These are phyloP conservation scores for Dromas ardeola DNA, from an alignment of 2,113 vertebrate species.

Conservation along the genomic window DNA sequence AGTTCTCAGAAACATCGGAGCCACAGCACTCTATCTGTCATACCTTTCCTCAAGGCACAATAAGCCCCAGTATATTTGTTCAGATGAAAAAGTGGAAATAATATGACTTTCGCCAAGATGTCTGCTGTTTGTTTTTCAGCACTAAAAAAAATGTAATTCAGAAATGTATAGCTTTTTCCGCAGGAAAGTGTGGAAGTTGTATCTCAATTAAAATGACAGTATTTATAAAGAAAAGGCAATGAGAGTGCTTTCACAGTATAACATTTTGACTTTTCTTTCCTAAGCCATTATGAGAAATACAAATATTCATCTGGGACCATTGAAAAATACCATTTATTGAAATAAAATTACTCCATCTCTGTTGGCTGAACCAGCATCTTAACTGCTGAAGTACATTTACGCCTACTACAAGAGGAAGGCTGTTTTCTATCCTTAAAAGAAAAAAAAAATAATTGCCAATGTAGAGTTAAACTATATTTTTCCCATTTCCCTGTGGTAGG, in stretches of 20 bases:
- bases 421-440: background rate
- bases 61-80: background rate
- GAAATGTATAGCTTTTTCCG: background rate
- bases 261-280: constrained; percentile 7
- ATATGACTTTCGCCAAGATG: background rate
- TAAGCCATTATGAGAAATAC: background rate
- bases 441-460: background rate
- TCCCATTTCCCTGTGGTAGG: background rate
- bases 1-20: background rate
- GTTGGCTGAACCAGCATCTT: background rate
- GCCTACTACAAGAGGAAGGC: background rate
- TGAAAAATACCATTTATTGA: constrained; percentile 11
- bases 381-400: background rate
- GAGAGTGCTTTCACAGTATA: background rate
- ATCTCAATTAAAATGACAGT: background rate
- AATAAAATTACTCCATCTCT: background rate
- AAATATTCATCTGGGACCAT: background rate
- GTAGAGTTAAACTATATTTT: background rate
- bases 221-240: constrained; percentile 8
- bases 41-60: background rate
- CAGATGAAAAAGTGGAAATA: background rate
- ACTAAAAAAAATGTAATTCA: background rate
- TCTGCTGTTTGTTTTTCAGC: background rate
- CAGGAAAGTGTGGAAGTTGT: background rate
- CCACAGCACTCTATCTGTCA: background rate